Conservation (phyloP, 2,113 vertebrate genomes). For the Vicugna pacos region DNA sequence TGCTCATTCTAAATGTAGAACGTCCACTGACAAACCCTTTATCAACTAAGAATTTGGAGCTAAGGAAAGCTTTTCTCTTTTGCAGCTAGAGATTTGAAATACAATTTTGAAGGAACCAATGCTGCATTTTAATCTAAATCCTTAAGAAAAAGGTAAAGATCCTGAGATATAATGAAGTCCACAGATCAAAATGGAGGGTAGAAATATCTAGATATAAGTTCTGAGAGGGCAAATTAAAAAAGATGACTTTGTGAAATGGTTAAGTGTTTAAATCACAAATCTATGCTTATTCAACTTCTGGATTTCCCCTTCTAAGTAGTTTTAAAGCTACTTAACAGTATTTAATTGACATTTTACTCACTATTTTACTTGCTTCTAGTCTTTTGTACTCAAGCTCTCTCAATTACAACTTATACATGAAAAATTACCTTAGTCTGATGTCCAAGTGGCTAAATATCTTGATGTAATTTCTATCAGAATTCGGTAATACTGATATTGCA, state of each 20-base stretch:
- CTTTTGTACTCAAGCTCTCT: slow-evolving; percentile 53
- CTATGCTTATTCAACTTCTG: slow-evolving; percentile 38
- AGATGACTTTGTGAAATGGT: background rate
- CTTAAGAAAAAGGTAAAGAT: slow-evolving; percentile 21
- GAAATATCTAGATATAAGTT: slow-evolving; percentile 19
- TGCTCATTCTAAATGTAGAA: background rate
- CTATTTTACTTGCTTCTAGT: slow-evolving; percentile 59
- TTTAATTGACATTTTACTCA: slow-evolving; percentile 72
- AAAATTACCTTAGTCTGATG: slow-evolving; percentile 36
- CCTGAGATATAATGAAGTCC: background rate
- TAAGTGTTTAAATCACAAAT: slow-evolving; percentile 33
- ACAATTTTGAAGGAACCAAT: slow-evolving; percentile 26
- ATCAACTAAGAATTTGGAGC: background rate
- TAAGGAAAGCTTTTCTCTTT: background rate
- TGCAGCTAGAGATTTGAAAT: slow-evolving; percentile 6
- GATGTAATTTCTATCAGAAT: slow-evolving; percentile 53
- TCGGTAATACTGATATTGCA: background rate
- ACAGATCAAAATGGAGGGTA: slow-evolving; percentile 40
- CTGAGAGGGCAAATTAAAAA: background rate
- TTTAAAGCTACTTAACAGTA: slow-evolving; percentile 57
- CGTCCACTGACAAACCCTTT: background rate
- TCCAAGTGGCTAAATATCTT: slow-evolving; percentile 48
- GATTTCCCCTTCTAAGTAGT: slow-evolving; percentile 65
- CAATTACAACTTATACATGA: slow-evolving; percentile 31
- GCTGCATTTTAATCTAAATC: slow-evolving; percentile 8